phyloP scores from a whole-genome alignment of 2,797 vertebrate species.

The Pangasius krempfi region DNA sequence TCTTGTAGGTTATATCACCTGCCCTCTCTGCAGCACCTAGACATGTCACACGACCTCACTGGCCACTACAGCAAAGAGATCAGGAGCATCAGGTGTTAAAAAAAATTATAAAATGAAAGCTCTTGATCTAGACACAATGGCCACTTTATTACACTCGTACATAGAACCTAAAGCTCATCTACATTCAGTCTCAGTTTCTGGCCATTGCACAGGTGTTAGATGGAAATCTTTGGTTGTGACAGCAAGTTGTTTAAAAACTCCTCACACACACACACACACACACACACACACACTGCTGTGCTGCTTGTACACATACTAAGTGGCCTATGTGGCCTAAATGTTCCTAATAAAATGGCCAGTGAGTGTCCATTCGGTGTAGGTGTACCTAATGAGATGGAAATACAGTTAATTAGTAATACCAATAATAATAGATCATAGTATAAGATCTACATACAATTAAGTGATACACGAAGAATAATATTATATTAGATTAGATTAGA shows the following conservation, averaged over 20 bases:
- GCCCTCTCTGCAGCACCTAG: no score
- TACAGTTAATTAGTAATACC: not conserved
- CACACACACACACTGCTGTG: no score
- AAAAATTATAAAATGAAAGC: no score
- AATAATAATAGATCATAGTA: not conserved
- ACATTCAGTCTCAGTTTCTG: not conserved
- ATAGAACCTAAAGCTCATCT: not conserved
- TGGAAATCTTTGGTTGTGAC: not conserved
- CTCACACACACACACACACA: not conserved
- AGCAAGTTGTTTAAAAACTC: not conserved
- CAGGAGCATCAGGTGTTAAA: no score
- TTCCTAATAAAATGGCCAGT: not conserved
- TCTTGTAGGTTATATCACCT: no score
- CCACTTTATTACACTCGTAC: no score
- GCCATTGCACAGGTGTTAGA: not conserved
- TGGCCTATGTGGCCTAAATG: not conserved
- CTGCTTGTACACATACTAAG: not conserved
- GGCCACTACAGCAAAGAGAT: no score
- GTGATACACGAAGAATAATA: not conserved
- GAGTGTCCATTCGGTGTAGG: not conserved
- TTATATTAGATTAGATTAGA: not conserved
- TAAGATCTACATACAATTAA: not conserved
- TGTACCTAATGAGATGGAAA: not conserved
- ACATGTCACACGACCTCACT: no score
- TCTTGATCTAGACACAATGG: no score